Evolutionary conservation across 2,888 invertebrate genomes (phyloP).

Genomic region (Melinaea menophilus): DNA sequence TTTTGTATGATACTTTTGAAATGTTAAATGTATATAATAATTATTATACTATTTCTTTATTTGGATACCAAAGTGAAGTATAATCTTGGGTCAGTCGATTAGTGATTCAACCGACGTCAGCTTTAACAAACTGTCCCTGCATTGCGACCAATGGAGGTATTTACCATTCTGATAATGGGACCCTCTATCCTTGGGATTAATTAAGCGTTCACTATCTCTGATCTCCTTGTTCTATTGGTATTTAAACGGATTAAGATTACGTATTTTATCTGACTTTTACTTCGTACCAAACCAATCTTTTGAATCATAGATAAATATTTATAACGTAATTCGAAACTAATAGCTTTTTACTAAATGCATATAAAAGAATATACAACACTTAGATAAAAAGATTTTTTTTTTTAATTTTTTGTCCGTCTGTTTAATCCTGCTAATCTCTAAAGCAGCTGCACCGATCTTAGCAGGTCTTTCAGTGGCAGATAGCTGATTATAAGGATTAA

Average conservation of each 20-base stretch:
- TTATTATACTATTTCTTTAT: neutral
- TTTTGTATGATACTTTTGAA: neutral
- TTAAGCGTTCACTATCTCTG: slow-evolving; percentile 52
- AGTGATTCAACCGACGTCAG: slow-evolving; percentile 32
- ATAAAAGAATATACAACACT: too few relatives aligned
- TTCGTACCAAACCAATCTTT: neutral
- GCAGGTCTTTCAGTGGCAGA: too few relatives aligned
- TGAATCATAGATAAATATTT: too few relatives aligned
- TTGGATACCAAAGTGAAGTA: slow-evolving; percentile 12
- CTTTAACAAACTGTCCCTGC: slow-evolving; percentile 30
- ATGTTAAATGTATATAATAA: too few relatives aligned
- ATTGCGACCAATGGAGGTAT: slow-evolving; percentile 33
- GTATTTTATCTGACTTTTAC: slow-evolving; percentile 15
- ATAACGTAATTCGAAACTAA: too few relatives aligned
- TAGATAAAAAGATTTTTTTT: too few relatives aligned
- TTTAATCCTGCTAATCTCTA: too few relatives aligned
- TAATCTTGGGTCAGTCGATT: slow-evolving; percentile 17
- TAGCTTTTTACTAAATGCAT: too few relatives aligned
- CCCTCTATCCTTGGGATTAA: slow-evolving; percentile 52
- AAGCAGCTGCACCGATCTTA: too few relatives aligned
- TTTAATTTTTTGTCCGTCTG: too few relatives aligned
- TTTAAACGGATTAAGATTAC: slow-evolving; percentile 25
- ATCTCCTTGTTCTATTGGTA: slow-evolving; percentile 44
- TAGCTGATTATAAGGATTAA: too few relatives aligned
- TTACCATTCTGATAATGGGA: slow-evolving; percentile 49